These are phyloP conservation scores for Pheosia gnoma DNA, from an alignment of 2,888 invertebrate species.

Conservation along the genomic window DNA sequence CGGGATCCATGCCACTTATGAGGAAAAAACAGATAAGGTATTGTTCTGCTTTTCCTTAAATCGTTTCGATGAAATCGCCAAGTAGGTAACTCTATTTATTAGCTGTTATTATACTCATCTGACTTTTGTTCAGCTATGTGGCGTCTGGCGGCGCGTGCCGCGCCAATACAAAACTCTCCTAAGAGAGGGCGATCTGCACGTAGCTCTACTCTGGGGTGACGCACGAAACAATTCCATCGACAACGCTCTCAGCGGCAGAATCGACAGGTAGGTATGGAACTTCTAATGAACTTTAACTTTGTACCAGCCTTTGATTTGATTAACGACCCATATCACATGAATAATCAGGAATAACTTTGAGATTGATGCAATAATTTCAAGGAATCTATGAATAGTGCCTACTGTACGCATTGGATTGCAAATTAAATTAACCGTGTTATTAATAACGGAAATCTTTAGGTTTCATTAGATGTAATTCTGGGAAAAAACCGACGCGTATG, in stretches of 20 bases:
- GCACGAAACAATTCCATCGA: slow-evolving; percentile 86
- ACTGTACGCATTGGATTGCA: slow-evolving; percentile 60
- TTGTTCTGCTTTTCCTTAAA: slow-evolving; percentile 8
- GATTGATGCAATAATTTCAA: slow-evolving; percentile 38
- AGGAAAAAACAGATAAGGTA: slow-evolving; percentile 92
- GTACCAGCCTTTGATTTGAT: slow-evolving; percentile 20
- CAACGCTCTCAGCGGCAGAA: slow-evolving; percentile 88
- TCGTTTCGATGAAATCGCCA: slow-evolving; percentile 27
- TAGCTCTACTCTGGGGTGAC: slow-evolving; percentile 90
- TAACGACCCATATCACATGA: slow-evolving; percentile 17
- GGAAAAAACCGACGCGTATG: slow-evolving; percentile 50
- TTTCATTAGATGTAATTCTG: slow-evolving; percentile 51
- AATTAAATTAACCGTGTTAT: slow-evolving; percentile 74
- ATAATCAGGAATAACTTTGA: slow-evolving; percentile 28
- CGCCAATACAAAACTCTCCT: slow-evolving; percentile 91
- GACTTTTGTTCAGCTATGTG: slow-evolving; percentile 86
- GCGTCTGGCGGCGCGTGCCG: slow-evolving; percentile 94
- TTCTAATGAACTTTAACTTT: slow-evolving; percentile 36
- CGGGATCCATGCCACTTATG: slow-evolving; percentile 89
- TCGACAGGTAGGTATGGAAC: slow-evolving; percentile 82
- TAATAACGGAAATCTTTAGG: slow-evolving; percentile 68
- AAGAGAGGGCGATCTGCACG: slow-evolving; percentile 91
- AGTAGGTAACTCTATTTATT: slow-evolving; percentile 23
- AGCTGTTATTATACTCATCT: slow-evolving; percentile 17
- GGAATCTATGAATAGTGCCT: slow-evolving; percentile 41